phyloP scores from a whole-genome alignment of 2,797 vertebrate genomes.

The Propithecus deckenii region DNA sequence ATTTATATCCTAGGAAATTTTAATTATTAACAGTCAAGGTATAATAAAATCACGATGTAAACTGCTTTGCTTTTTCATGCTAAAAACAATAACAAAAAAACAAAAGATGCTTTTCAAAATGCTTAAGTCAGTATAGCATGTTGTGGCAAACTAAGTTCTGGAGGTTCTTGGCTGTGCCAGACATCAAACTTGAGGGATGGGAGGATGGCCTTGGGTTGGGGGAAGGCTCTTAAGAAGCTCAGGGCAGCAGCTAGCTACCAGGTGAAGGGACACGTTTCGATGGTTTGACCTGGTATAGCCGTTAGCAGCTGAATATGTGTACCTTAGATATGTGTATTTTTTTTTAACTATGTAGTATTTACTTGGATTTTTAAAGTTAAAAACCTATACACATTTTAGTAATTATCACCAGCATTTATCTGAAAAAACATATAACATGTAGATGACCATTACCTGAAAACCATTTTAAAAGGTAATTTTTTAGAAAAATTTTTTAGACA shows the following conservation, averaged over 20 bases:
- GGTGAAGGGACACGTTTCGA: neutral
- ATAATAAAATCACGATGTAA: neutral
- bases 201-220: rapidly evolving
- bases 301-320: neutral
- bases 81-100: neutral
- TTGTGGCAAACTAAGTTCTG: neutral
- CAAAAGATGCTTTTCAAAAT: neutral
- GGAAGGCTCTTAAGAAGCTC: neutral
- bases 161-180: neutral
- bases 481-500: no score
- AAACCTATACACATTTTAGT: neutral
- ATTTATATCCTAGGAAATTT: neutral
- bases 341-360: neutral
- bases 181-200: neutral
- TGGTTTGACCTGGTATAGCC: neutral
- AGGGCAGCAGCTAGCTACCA: neutral
- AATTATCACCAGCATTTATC: neutral
- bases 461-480: neutral
- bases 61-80: neutral
- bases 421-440: neutral
- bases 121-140: neutral
- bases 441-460: neutral
- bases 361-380: neutral
- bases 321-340: neutral
- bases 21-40: neutral